phyloP scores from a whole-genome alignment of 2,113 vertebrate genomes.

The Corythaixoides concolor region DNA sequence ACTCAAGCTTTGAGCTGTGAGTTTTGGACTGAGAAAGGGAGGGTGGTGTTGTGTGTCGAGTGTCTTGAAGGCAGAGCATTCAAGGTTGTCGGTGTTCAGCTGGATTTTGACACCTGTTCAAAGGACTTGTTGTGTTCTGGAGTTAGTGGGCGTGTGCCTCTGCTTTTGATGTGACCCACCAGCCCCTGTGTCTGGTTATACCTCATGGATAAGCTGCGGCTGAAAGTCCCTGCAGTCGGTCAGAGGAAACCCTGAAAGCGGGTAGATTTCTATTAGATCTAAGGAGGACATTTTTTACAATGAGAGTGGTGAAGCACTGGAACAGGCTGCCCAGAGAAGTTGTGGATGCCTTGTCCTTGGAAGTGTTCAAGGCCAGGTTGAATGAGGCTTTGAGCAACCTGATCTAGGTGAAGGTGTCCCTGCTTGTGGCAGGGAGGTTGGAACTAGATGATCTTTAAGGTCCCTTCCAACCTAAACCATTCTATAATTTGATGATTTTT shows the following conservation, averaged over 20 bases:
- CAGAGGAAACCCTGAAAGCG: not conserved
- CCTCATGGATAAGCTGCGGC: fast-evolving
- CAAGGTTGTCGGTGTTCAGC: not conserved
- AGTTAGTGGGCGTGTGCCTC: not conserved
- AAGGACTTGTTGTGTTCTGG: not conserved
- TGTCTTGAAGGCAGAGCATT: not conserved
- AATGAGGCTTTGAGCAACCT: too few species aligned
- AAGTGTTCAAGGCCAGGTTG: too few species aligned
- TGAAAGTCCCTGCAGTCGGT: not conserved
- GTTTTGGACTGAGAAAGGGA: not conserved
- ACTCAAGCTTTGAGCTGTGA: not conserved
- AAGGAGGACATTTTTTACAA: too few species aligned
- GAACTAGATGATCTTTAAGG: too few species aligned
- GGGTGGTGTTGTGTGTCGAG: not conserved
- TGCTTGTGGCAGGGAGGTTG: too few species aligned
- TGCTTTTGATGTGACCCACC: not conserved
- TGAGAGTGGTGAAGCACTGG: too few species aligned
- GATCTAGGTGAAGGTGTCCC: too few species aligned
- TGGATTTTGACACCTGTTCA: not conserved
- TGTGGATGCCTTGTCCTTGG: too few species aligned
- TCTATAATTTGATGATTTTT: not conserved
- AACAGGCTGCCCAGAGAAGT: too few species aligned
- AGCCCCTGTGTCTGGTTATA: fast-evolving
- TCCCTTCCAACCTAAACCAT: too few species aligned
- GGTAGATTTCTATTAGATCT: too few species aligned